Conservation (phyloP, 2,888 invertebrate species). For the Meganola albula region DNA sequence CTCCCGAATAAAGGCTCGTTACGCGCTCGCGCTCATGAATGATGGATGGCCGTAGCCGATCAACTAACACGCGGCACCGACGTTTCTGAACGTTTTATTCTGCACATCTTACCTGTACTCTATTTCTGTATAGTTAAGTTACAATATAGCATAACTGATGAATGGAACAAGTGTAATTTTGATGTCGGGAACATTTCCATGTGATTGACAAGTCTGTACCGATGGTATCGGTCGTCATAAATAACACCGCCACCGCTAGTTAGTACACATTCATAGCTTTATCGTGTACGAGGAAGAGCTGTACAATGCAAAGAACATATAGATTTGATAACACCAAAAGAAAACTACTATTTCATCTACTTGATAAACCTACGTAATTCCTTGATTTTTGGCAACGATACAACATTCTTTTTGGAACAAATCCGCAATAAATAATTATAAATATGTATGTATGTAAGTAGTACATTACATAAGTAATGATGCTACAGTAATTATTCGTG, state of each 20-base stretch:
- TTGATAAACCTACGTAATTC: slow-evolving; percentile 24
- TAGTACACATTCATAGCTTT: slow-evolving; percentile 68
- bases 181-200: slow-evolving; percentile 42
- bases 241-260: slow-evolving; percentile 71
- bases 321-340: too few relatives aligned
- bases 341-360: too few relatives aligned
- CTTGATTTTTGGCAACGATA: slow-evolving; percentile 22
- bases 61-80: slow-evolving; percentile 40
- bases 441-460: too few relatives aligned
- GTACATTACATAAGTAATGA: slow-evolving; percentile 12
- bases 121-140: slow-evolving; percentile 35
- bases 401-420: slow-evolving; percentile 16
- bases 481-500: slow-evolving; percentile 12
- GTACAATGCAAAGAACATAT: too few relatives aligned
- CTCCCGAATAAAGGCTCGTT: slow-evolving; percentile 69
- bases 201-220: slow-evolving; percentile 74
- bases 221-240: slow-evolving; percentile 69
- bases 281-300: slow-evolving; percentile 41
- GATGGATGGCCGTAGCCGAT: slow-evolving; percentile 71
- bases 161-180: slow-evolving; percentile 38
- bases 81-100: slow-evolving; percentile 23
- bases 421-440: slow-evolving; percentile 12
- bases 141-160: slow-evolving; percentile 30
- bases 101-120: slow-evolving; percentile 17
- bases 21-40: slow-evolving; percentile 62